A percentile compares a stretch with the other conserved stretches of the same genome.
Evolutionary conservation across 2,113 vertebrate genomes (phyloP).

Genomic region (Galeopterus variegatus): DNA sequence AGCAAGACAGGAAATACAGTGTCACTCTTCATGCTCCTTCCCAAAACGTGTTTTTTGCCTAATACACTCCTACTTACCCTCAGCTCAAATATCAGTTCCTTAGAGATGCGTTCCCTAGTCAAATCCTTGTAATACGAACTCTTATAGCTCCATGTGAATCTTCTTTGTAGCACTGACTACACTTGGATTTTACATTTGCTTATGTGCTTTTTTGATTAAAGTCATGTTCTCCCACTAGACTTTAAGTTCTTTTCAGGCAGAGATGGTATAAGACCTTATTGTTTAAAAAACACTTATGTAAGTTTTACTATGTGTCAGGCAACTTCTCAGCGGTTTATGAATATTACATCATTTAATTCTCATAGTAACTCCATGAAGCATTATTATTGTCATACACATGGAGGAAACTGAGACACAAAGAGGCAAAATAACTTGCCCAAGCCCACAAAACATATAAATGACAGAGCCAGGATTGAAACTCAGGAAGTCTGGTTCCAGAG

Average conservation of each 20-base stretch:
- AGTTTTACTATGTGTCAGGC: slow-evolving; percentile 31
- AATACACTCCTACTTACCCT: slow-evolving; percentile 48
- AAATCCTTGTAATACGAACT: slow-evolving; percentile 44
- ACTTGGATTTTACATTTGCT: slow-evolving; percentile 53
- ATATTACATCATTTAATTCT: slow-evolving; percentile 62
- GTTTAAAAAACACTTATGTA: slow-evolving; percentile 38
- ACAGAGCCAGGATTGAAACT: slow-evolving; percentile 13
- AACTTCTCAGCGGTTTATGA: slow-evolving; percentile 62
- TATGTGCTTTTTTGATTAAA: slow-evolving; percentile 6
- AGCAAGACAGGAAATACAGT: slow-evolving; percentile 49
- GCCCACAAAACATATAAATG: slow-evolving; percentile 10
- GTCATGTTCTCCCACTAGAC: background rate
- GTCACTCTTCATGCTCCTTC: background rate
- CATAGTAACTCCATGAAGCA: background rate
- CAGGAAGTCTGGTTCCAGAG: background rate
- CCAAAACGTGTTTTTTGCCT: background rate
- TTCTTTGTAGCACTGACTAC: background rate
- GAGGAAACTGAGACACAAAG: slow-evolving; percentile 14
- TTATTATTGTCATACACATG: background rate
- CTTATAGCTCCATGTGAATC: background rate
- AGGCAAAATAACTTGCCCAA: slow-evolving; percentile 31
- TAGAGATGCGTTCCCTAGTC: slow-evolving; percentile 19
- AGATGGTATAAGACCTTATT: slow-evolving; percentile 17
- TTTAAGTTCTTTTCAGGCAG: slow-evolving; percentile 24
- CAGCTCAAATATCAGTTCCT: slow-evolving; percentile 62